A percentile compares a stretch with the other conserved stretches of the same genome.
Evolutionary conservation across 2,113 vertebrate species (phyloP).

Genomic region (Solea solea): DNA sequence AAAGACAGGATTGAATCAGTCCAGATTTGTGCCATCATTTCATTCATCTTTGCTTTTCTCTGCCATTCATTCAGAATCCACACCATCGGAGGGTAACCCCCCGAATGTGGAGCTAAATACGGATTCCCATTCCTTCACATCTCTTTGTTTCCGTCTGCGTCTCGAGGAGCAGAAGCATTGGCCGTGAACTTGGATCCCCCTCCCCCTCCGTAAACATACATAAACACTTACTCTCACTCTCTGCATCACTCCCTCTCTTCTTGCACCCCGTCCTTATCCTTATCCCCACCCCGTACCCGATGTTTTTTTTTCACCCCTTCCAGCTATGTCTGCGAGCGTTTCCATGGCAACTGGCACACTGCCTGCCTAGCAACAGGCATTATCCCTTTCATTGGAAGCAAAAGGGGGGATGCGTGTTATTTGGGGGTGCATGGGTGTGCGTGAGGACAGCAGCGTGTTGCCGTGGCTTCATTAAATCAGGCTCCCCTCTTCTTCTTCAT

Average conservation of each 20-base stretch:
- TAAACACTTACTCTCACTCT: constrained; percentile 1
- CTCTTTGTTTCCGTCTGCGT: constrained; percentile 64
- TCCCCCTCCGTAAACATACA: constrained; percentile 40
- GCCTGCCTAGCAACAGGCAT: constrained; percentile 84
- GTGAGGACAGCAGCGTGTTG: constrained; percentile 46
- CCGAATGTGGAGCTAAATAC: no score
- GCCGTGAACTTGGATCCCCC: constrained; percentile 72
- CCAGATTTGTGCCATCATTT: neutral
- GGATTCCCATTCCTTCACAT: constrained; percentile 33
- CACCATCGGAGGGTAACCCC: constrained; percentile 19
- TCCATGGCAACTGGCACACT: constrained; percentile 82
- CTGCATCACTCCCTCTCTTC: constrained; percentile 46
- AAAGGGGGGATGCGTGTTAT: constrained; percentile 30
- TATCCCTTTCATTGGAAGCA: constrained; percentile 68
- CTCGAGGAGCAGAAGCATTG: constrained; percentile 54
- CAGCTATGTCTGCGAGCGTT: constrained; percentile 80
- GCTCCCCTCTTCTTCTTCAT: neutral
- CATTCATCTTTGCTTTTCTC: neutral
- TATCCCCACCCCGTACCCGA: constrained; percentile 54
- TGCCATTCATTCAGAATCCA: neutral
- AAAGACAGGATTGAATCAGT: neutral
- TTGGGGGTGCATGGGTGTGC: constrained; percentile 39
- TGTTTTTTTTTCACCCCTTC: constrained; percentile 48
- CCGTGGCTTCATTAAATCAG: constrained; percentile 42
- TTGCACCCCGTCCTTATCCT: constrained; percentile 66